Base-by-base conservation (phyloP, 2,113 vertebrate genomes). In the Gymnocephalus cernua region DNA sequence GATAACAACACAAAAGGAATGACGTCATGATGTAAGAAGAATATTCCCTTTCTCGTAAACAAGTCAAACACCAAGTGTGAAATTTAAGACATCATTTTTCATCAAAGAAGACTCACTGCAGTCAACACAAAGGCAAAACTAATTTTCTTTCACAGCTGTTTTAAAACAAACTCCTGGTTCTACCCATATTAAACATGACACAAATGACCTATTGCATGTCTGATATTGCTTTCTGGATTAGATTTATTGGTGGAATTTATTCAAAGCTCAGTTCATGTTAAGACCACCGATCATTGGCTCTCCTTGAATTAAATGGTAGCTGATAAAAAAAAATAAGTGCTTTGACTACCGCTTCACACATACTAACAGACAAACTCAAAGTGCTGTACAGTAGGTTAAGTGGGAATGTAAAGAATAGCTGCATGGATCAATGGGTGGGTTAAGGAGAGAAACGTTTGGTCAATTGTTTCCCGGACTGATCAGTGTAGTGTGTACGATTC, bases 11-110 rank as follows among this genome's bases (percentile, higher is more conserved):
- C 63, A 57, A 81, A 74, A 86, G 79, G 72, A 87, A 87, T 77
- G 80, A 84, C 0, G 10, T 29, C 47, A 35, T 23, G 62, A 88
- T 54, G 71, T 51, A 48, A 80, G 48, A 80, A 87, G 74, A 72
- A 73, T 79, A 82, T 92, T 94, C 93, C 93, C 91, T 93, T 94
- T 94, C 86, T 89, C 18, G 72, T 86, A 90, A 89, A 94, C 80
- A 83, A 83, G 48, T 80, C 61, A 66, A 78, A 80, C 73, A 64
- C 21, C 70, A 71, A 58, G 53, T 76, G 79, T 78, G 76, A 86
- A 88, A 82, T 61, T 47, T 88, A 89, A 86, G 77, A 92, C 78
- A 15, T 79, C 1, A n/a, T 68, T 64, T 85, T 66, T 66, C 14
- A 38, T 64, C 19, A 68, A 35, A 64, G 74, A 58, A 56, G 76